These are phyloP conservation scores for Pyxicephalus adspersus DNA, from an alignment of 2,113 vertebrate species.

Conservation along the genomic window DNA sequence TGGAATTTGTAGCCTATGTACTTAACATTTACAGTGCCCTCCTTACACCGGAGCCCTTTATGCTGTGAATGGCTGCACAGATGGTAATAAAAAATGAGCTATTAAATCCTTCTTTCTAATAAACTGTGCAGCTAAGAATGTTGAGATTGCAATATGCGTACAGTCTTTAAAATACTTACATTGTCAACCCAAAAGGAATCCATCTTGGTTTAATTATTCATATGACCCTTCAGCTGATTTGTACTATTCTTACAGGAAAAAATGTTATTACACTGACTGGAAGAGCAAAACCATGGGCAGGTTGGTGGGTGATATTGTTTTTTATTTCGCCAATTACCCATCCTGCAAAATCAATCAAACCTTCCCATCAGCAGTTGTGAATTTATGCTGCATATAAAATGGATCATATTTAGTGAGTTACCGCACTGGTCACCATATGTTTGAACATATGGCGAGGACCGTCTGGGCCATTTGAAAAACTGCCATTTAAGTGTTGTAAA, in stretches of 20 bases:
- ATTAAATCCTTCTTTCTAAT: no score
- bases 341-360: constrained; percentile 62
- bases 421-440: no score
- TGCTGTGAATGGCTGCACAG: no score
- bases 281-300: constrained; percentile 93
- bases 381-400: constrained; percentile 59
- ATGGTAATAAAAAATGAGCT: no score
- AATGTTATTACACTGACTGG: constrained; percentile 94
- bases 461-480: no score
- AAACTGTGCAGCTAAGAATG: no score
- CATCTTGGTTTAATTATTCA: constrained; percentile 41
- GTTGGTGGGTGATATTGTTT: constrained; percentile 78
- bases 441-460: no score
- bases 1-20: no score
- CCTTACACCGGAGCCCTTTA: no score
- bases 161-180: background rate
- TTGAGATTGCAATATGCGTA: no score
- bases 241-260: constrained; percentile 86
- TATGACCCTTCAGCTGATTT: constrained; percentile 64
- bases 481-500: no score
- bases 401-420: background rate
- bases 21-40: no score
- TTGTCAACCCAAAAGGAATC: background rate
- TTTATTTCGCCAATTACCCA: constrained; percentile 63
- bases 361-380: constrained; percentile 65